Evolutionary conservation across 2,113 vertebrate species (phyloP).

Genomic region (Onychorhynchus coronatus): DNA sequence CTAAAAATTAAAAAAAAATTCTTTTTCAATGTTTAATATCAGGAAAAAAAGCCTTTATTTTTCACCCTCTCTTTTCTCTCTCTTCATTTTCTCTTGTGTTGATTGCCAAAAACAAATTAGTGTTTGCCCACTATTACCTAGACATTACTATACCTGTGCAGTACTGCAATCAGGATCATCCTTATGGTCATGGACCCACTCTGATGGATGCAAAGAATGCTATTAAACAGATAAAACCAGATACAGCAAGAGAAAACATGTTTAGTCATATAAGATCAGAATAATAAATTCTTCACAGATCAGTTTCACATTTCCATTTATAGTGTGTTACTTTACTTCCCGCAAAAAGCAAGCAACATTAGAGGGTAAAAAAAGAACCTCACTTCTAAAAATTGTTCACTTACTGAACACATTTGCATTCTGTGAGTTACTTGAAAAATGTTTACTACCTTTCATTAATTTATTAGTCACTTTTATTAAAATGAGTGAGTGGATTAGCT

Average conservation of each 20-base stretch:
- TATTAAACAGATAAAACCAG: neutral
- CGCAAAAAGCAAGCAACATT: neutral
- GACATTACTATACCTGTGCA: neutral
- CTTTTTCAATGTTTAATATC: neutral
- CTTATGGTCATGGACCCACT: neutral
- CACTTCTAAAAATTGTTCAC: neutral
- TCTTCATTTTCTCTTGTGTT: neutral
- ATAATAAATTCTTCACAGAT: neutral
- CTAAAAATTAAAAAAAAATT: neutral
- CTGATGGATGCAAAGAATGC: neutral
- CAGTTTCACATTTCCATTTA: neutral
- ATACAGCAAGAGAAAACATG: neutral
- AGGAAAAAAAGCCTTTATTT: neutral
- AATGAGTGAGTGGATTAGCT: neutral
- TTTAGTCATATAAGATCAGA: neutral
- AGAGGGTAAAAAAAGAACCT: neutral
- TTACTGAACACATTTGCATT: neutral
- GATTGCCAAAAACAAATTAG: neutral
- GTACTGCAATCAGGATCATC: neutral
- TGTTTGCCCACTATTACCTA: neutral
- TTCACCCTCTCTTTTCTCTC: accelerated
- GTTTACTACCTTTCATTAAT: neutral
- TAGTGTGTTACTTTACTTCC: neutral
- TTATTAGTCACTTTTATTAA: no score
- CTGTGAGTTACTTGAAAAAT: neutral